These are phyloP conservation scores for Austrolebias charrua DNA, from an alignment of 2,797 vertebrate genomes.

Conservation along the genomic window DNA sequence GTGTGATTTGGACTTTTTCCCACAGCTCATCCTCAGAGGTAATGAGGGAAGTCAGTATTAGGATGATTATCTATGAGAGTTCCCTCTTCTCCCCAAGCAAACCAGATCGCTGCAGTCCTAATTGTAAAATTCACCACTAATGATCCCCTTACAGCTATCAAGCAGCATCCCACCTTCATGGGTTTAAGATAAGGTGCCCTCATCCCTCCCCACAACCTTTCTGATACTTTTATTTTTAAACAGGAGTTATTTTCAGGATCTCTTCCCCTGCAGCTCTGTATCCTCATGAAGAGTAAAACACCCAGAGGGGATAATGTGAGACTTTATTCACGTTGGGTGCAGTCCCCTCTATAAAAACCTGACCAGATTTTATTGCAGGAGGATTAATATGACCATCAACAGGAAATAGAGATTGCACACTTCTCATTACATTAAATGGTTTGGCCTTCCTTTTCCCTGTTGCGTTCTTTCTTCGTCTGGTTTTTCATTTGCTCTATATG, in stretches of 20 bases:
- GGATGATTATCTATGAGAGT: conserved; percentile 64
- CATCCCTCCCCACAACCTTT: conserved; percentile 10
- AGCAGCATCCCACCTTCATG: conserved; percentile 18
- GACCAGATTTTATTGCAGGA: conserved; percentile 57
- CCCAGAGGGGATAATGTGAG: conserved; percentile 64
- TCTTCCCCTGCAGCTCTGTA: conserved; percentile 36
- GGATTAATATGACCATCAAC: conserved; percentile 69
- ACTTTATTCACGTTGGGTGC: conserved; percentile 31
- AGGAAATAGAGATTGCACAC: conserved; percentile 41
- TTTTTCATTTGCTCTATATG: conserved; percentile 23
- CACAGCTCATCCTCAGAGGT: conserved; percentile 53
- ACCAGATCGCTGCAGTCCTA: conserved; percentile 32
- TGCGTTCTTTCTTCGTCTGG: conserved; percentile 41
- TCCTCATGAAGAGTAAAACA: conserved; percentile 55
- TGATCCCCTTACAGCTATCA: conserved; percentile 33
- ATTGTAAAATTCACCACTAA: conserved; percentile 40
- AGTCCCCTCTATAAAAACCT: conserved; percentile 47
- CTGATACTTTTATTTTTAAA: conserved; percentile 42
- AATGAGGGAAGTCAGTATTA: conserved; percentile 61
- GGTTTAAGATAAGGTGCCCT: conserved; percentile 32
- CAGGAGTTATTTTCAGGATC: conserved; percentile 45
- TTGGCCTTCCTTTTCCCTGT: conserved; percentile 33
- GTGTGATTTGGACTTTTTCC: conserved; percentile 54
- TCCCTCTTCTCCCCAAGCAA: conserved; percentile 38
- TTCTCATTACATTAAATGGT: conserved; percentile 48